These are phyloP conservation scores for Xanthia togata DNA, from an alignment of 2,888 invertebrate genomes.

Conservation along the genomic window DNA sequence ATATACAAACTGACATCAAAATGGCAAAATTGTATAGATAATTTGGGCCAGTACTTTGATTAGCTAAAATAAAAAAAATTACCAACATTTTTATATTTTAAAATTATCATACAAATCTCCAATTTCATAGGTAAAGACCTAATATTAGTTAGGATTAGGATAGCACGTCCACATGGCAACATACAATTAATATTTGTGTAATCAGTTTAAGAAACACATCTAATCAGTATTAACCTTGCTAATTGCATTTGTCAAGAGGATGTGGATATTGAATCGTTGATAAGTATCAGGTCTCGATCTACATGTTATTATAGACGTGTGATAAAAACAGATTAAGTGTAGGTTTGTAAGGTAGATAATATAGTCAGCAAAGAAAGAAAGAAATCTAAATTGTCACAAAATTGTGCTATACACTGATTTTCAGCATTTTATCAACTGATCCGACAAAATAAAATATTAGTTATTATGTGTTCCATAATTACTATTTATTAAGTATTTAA, in stretches of 20 bases:
- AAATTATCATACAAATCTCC: too few relatives aligned
- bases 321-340: slow-evolving; percentile 26
- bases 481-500: too few relatives aligned
- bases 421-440: neutral
- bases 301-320: slow-evolving; percentile 13
- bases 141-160: too few relatives aligned
- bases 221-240: slow-evolving; percentile 55
- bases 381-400: neutral
- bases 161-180: slow-evolving; percentile 1
- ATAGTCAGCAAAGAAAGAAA: neutral
- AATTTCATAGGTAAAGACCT: too few relatives aligned
- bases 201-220: slow-evolving; percentile 11
- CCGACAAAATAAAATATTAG: neutral
- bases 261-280: slow-evolving; percentile 33
- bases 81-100: too few relatives aligned
- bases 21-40: too few relatives aligned
- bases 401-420: too few relatives aligned
- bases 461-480: neutral
- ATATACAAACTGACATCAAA: too few relatives aligned
- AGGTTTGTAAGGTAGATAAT: neutral
- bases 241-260: slow-evolving; percentile 39
- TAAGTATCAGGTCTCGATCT: slow-evolving; percentile 22
- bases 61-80: too few relatives aligned
- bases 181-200: slow-evolving; percentile 13
- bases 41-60: too few relatives aligned